Evolutionary conservation across 2,113 vertebrate genomes (phyloP).

Genomic region (Sebastes fasciatus): DNA sequence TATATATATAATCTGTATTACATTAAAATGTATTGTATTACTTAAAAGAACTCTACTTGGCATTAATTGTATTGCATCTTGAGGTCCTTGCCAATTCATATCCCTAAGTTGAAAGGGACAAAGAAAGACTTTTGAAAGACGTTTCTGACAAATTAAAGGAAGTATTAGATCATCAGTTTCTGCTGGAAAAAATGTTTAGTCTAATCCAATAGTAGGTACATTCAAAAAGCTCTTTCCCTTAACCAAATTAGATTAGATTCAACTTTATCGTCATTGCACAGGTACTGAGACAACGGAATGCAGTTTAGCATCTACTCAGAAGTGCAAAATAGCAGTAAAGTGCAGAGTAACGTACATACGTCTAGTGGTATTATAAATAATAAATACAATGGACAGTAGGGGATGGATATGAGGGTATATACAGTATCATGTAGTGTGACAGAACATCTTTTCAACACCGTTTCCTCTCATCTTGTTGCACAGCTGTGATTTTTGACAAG

Average conservation of each 20-base stretch:
- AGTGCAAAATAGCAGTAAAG: not conserved
- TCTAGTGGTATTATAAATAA: not conserved
- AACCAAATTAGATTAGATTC: not conserved
- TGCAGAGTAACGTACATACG: not conserved
- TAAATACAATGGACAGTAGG: not conserved
- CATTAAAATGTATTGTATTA: not conserved
- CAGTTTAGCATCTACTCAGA: not conserved
- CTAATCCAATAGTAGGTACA: not conserved
- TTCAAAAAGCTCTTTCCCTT: not conserved
- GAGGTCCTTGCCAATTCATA: not conserved
- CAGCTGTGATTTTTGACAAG: slow-evolving; percentile 8
- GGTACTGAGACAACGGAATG: not conserved
- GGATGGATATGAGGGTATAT: not conserved
- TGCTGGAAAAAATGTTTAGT: not conserved
- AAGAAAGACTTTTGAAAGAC: not conserved
- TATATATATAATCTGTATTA: not conserved
- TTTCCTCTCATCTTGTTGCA: not conserved
- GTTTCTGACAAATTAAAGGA: not conserved
- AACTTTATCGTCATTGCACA: not conserved
- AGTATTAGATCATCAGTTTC: not conserved
- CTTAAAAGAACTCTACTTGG: not conserved
- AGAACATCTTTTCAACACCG: not conserved
- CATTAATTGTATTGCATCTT: not conserved
- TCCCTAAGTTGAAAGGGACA: not conserved
- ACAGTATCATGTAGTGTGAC: not conserved